phyloP scores from a whole-genome alignment of 2,113 vertebrate genomes.

The Sander vitreus region DNA sequence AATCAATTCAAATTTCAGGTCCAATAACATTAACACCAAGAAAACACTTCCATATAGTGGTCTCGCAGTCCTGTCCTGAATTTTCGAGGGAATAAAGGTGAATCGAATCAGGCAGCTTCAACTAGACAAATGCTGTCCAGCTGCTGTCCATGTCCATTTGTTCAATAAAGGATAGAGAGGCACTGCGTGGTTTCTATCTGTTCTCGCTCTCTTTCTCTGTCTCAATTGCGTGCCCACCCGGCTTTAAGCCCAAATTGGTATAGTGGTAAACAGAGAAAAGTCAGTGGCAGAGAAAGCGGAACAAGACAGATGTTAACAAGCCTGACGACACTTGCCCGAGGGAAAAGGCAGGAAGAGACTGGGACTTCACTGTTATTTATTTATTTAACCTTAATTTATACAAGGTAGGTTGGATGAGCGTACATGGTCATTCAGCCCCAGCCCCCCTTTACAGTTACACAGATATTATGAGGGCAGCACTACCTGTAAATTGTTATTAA shows the following conservation, averaged over 20 bases:
- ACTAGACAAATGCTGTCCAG: not conserved
- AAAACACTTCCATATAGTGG: conserved; percentile 11
- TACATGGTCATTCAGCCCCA: not conserved
- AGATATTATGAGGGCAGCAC: not conserved
- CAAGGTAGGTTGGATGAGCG: not conserved
- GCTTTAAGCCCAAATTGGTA: conserved; percentile 22
- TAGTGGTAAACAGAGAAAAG: conserved; percentile 1
- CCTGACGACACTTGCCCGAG: conserved; percentile 21
- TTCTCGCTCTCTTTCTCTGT: conserved; percentile 1
- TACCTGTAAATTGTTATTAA: not conserved
- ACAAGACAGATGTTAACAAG: conserved; percentile 54
- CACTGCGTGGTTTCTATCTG: not conserved
- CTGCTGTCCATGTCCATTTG: conserved; percentile 1
- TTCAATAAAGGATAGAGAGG: conserved; percentile 4
- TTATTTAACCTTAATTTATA: conserved; percentile 11
- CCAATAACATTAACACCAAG: conserved; percentile 18
- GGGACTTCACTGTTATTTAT: conserved; percentile 4
- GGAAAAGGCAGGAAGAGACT: not conserved
- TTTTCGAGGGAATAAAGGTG: not conserved
- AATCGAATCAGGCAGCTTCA: not conserved
- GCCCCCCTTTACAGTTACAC: not conserved
- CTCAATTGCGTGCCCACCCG: not conserved
- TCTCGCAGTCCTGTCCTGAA: not conserved
- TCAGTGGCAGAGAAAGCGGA: conserved; percentile 16
- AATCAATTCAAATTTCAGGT: conserved; percentile 45